Conservation (phyloP, 1,140 invertebrate species). For the Macrosteles quadrilineatus region DNA sequence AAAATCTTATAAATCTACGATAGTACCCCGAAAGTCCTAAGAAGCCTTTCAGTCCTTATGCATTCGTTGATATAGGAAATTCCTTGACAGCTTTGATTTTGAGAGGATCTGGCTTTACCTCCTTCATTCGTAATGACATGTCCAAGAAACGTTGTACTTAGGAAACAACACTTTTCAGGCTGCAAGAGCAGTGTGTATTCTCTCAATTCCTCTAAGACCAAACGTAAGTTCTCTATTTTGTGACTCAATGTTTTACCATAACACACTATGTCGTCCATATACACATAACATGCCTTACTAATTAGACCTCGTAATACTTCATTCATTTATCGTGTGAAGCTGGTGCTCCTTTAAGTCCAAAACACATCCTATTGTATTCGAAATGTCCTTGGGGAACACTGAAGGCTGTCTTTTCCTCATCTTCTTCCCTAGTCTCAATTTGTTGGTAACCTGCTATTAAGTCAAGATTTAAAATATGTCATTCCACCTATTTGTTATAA, state of each 20-base stretch:
- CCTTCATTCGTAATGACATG: constrained; percentile 49
- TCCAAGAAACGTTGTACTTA: constrained; percentile 52
- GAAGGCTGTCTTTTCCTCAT: constrained; percentile 39
- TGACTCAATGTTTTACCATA: constrained; percentile 46
- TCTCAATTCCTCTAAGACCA: constrained; percentile 48
- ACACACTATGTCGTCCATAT: constrained; percentile 52
- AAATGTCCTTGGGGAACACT: constrained; percentile 35
- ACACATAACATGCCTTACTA: constrained; percentile 46
- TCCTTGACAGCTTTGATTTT: constrained; percentile 50
- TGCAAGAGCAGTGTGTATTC: constrained; percentile 51
- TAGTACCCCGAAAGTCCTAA: constrained; percentile 52
- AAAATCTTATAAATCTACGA: constrained; percentile 50
- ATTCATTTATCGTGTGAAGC: constrained; percentile 44
- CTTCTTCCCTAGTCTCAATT: constrained; percentile 35
- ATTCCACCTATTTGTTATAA: constrained; percentile 49
- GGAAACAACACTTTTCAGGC: constrained; percentile 53
- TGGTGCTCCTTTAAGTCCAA: constrained; percentile 37
- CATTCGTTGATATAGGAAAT: constrained; percentile 49
- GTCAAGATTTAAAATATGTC: constrained; percentile 40
- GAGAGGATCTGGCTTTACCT: constrained; percentile 49
- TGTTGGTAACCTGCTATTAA: constrained; percentile 46
- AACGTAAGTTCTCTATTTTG: constrained; percentile 43
- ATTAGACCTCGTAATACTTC: constrained; percentile 45
- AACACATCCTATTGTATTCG: constrained; percentile 38
- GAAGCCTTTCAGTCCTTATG: constrained; percentile 50